phyloP scores from a whole-genome alignment of 1,140 invertebrate species.

The Acromyrmex charruanus region DNA sequence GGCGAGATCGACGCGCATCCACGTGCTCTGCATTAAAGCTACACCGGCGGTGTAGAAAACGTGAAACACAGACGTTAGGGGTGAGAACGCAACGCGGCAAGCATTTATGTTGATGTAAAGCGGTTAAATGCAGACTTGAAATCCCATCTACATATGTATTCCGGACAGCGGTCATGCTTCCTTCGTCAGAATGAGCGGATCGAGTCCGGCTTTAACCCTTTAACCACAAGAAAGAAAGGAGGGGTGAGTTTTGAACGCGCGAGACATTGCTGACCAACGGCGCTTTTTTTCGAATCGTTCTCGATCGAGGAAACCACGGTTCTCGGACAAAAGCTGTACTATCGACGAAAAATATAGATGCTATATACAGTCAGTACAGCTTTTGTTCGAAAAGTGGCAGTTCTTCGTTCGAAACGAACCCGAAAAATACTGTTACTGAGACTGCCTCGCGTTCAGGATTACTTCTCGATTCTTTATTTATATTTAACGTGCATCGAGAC shows the following conservation, averaged over 20 bases:
- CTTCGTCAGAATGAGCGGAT: background rate
- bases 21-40: slow-evolving; percentile 81
- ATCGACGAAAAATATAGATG: slow-evolving; percentile 13
- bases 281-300: background rate
- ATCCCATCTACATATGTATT: slow-evolving; percentile 55
- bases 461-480: background rate
- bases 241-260: slow-evolving; percentile 1
- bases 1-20: slow-evolving; percentile 74
- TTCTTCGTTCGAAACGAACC: background rate
- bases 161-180: slow-evolving; percentile 27
- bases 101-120: slow-evolving; percentile 11
- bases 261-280: slow-evolving; percentile 35
- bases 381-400: slow-evolving; percentile 25
- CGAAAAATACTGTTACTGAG: slow-evolving; percentile 25
- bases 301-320: background rate
- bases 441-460: background rate
- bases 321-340: background rate
- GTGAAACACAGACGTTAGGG: slow-evolving; percentile 70
- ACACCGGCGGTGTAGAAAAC: slow-evolving; percentile 77
- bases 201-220: slow-evolving; percentile 16
- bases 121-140: slow-evolving; percentile 49
- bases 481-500: background rate
- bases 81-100: slow-evolving; percentile 28
- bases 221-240: background rate
- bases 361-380: background rate